Evolutionary conservation across 2,888 invertebrate genomes (phyloP), one percentile per base, ranked within the genome.

Genomic region (Neelides folsomi): DNA sequence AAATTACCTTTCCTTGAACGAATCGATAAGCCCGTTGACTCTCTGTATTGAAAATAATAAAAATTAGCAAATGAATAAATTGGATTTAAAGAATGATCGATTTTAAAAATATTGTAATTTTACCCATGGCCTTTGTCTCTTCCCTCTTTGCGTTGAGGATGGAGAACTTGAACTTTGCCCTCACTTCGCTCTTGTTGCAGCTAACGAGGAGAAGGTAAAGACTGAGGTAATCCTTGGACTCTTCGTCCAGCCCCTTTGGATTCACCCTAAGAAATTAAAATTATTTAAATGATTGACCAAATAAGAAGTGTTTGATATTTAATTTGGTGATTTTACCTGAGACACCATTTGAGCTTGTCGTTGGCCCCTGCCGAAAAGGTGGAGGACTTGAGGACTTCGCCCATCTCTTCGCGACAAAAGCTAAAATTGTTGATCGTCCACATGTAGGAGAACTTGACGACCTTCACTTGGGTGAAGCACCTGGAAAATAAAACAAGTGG

Each of bases 401-500:
- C 98, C 97, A 99, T 98, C 77, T 98, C 98, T 77, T 99, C 98
- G 67, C 97, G 86, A 78, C 98, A 98, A 77, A 98, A 99, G 78
- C 95, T 95, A 78, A 98, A 98, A 81, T 99, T 98, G 78, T 97
- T 97, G 78, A 98, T 98, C 72, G 98, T 98, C 98, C 98, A 98
- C 92, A 98, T 97, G 76, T 98, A 98, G 76, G 94, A 95, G 81
- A 99, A 98, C 78, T 98, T 98, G 67, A 97, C 93, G 75, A 98
- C 97, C 83, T 97, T 97, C 73, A 97, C 95, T 93, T 94, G 82
- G 19, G 66, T 66, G 52, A 44, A 45, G 27, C 66, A 65, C n/a
- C 40, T 44, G 45, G 38, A 54, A 41, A 51, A 13, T 40, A 55
- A 10, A 46, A 13, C 39, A 13, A n/a, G 10, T n/a, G 12, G 10